A percentile compares a stretch with the other conserved stretches of the same genome.
phyloP scores from a whole-genome alignment of 1,140 invertebrate genomes.

The Pentalonia nigronervosa region DNA sequence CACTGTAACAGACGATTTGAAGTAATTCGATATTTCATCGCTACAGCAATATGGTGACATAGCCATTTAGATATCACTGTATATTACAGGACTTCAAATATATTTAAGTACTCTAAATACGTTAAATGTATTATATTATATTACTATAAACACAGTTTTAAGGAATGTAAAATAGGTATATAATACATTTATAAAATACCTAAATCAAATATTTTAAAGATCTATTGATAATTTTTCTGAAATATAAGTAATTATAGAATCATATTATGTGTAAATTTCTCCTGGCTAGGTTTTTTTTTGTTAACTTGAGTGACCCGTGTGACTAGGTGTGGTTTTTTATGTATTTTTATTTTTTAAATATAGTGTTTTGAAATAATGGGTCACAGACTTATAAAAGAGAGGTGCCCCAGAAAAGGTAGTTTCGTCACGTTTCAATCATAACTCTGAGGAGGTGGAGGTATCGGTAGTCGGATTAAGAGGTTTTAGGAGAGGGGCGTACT shows the following conservation, averaged over 20 bases:
- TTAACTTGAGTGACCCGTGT: background rate
- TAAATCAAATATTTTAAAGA: too few relatives aligned
- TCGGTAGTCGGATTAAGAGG: constrained; percentile 1
- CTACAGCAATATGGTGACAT: background rate
- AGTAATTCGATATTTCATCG: background rate
- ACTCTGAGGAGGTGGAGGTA: constrained; percentile 7
- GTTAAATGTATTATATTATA: background rate
- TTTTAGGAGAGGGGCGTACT: constrained; percentile 7
- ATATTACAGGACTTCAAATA: background rate
- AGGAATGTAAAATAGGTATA: background rate
- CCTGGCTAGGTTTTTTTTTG: constrained; percentile 25
- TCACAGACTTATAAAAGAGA: constrained; percentile 26
- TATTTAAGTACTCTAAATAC: background rate
- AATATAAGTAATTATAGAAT: background rate
- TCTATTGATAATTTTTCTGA: background rate
- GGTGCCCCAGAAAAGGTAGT: constrained; percentile 48
- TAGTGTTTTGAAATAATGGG: constrained; percentile 41
- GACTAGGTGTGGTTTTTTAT: constrained; percentile 38
- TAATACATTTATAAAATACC: background rate
- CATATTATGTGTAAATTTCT: background rate
- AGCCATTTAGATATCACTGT: too few relatives aligned
- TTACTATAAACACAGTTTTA: too few relatives aligned
- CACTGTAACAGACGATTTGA: background rate
- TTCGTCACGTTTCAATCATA: constrained; percentile 54
- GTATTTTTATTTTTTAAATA: constrained; percentile 22